Base-by-base conservation (phyloP, 2,888 invertebrate genomes). In the Drosophila macrospina region DNA sequence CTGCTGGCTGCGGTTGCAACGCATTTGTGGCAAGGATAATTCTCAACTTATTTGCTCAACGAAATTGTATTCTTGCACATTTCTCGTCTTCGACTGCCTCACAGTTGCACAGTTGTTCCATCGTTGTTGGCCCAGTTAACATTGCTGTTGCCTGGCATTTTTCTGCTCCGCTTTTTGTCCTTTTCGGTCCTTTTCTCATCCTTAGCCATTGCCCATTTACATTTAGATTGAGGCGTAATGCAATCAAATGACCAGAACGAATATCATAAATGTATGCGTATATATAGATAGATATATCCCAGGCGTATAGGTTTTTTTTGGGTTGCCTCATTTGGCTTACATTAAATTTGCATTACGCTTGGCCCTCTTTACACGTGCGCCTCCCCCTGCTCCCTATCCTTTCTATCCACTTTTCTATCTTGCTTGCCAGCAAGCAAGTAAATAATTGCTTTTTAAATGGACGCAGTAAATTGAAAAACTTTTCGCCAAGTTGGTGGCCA, bases 381-480 rank as follows among this genome's bases (percentile, higher is more conserved):
- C 20, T 20, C 1, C 28, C 28, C 28, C 28, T 5, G 4, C 20
- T 16, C 4, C 10, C 16, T 7, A 10, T 15, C 15, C 24, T 30
- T 7, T 20, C 20, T 20, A 20, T 20, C 20, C 3, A 20, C 20
- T 20, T 1, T 20, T 1, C 20, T 20, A 3, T 20, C 20, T 20
- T 20, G 20, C 28, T 11, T 11, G 10, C 28, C 24, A 7, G 11
- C n/a, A n/a, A n/a, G n/a, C n/a, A 26, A 37, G 61, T 67, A 81
- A 84, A 81, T 82, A 81, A 86, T 80, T 81, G 78, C 64, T 45
- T 67, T 63, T 55, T 73, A 86, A 83, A 77, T 76, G 84, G 65
- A 56, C 61, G 36, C 64, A 55, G 63, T 75, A 85, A 87, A 82
- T 87, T 85, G 85, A 87, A 87, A 82, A 87, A 87, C 64, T 87